Conservation (phyloP, 2,888 invertebrate genomes). For the Protonemura montana region DNA sequence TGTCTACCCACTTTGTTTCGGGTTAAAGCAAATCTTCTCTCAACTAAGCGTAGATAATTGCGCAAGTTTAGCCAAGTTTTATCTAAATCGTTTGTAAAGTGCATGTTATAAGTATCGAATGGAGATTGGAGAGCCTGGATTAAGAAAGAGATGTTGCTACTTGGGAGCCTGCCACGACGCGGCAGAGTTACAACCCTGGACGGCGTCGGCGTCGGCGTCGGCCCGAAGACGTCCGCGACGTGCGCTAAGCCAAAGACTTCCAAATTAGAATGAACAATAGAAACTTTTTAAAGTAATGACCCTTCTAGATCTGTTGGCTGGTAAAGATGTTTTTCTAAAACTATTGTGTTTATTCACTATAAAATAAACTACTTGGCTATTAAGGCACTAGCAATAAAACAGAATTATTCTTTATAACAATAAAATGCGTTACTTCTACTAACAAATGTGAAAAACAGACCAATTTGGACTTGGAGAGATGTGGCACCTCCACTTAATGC, state of each 20-base stretch:
- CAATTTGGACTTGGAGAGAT: neutral
- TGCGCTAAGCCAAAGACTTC: slow-evolving; percentile 2
- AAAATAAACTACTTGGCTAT: slow-evolving; percentile 12
- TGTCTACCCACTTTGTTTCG: neutral
- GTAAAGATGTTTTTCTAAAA: neutral
- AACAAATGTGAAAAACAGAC: neutral
- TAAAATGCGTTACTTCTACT: neutral
- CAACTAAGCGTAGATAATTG: slow-evolving; percentile 20
- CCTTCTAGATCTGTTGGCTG: neutral
- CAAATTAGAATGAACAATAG: slow-evolving; percentile 14
- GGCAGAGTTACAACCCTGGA: neutral
- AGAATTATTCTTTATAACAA: slow-evolving; percentile 15
- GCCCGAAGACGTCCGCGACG: neutral
- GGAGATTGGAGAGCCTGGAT: neutral
- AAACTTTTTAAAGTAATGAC: neutral
- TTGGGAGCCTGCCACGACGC: neutral
- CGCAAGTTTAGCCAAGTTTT: slow-evolving; percentile 37
- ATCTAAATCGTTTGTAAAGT: neutral
- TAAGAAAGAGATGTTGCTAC: neutral
- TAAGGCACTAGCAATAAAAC: neutral
- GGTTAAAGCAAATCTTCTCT: neutral
- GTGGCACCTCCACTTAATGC: neutral
- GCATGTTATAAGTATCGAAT: neutral
- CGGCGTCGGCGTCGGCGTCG: neutral
- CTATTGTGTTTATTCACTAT: neutral